Percentiles rank a stretch among this genome's conserved stretches.
phyloP scores from a whole-genome alignment of 2,113 vertebrate genomes.

The Myocastor coypus region DNA sequence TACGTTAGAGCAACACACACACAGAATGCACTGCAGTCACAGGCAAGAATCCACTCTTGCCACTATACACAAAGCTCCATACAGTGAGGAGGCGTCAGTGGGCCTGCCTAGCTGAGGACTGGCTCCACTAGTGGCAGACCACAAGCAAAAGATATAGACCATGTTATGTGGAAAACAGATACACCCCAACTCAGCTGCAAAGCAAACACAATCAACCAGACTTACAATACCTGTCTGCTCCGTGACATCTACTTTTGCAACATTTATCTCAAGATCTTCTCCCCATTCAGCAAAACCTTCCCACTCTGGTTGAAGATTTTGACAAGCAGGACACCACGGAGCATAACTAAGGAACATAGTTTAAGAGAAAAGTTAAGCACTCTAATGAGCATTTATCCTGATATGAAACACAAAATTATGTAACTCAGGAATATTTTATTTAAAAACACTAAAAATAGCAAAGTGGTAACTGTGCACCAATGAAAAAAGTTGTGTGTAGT shows the following conservation, averaged over 20 bases:
- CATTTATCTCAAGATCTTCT: slow-evolving; percentile 95
- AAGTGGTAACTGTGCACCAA: slow-evolving; percentile 6
- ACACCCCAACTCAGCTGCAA: not conserved
- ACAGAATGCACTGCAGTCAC: not conserved
- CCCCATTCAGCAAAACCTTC: slow-evolving; percentile 96
- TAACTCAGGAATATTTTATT: slow-evolving; percentile 11
- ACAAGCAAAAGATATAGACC: not conserved
- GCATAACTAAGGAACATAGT: slow-evolving; percentile 90
- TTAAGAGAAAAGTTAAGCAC: not conserved
- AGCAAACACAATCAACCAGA: slow-evolving; percentile 21
- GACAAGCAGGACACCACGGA: slow-evolving; percentile 98
- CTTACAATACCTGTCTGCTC: slow-evolving; percentile 93
- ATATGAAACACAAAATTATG: not conserved
- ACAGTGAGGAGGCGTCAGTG: not conserved
- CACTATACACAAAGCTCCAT: not conserved
- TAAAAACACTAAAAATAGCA: not conserved
- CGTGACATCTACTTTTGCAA: slow-evolving; percentile 98
- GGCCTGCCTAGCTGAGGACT: not conserved
- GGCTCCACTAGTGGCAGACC: not conserved
- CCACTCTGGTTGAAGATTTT: slow-evolving; percentile 96
- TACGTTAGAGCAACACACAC: not conserved
- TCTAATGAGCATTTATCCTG: not conserved
- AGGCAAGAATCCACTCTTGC: not conserved
- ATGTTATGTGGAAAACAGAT: not conserved
- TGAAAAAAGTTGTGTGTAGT: not conserved